Evolutionary conservation across 2,888 invertebrate genomes (phyloP).

Genomic region (Pelosia muscerda): DNA sequence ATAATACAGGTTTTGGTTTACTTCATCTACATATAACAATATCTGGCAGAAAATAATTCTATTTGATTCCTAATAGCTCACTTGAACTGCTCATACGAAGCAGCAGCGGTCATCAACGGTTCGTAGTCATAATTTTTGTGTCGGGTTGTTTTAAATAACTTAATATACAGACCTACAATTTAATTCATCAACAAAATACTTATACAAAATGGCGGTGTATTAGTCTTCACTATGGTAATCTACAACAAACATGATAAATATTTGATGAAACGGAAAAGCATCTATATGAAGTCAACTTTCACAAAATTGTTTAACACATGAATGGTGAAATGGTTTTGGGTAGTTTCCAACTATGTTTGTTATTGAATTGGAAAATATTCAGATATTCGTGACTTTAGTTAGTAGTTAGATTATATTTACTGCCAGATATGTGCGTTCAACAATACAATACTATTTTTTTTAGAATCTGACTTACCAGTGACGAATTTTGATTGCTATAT

Average conservation of each 20-base stretch:
- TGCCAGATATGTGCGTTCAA: slow-evolving; percentile 47
- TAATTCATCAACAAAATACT: neutral
- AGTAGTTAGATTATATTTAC: slow-evolving; percentile 39
- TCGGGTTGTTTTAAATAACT: neutral
- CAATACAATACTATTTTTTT: slow-evolving; percentile 17
- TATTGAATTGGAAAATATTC: slow-evolving; percentile 1
- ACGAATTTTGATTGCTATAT: slow-evolving; percentile 53
- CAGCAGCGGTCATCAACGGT: too few relatives aligned
- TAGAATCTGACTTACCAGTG: slow-evolving; percentile 59
- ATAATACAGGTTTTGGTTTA: neutral
- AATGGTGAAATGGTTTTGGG: neutral
- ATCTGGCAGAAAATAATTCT: slow-evolving; percentile 52
- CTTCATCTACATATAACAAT: slow-evolving; percentile 14
- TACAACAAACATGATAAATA: neutral
- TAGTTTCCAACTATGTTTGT: neutral
- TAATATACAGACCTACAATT: neutral
- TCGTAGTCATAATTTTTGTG: neutral
- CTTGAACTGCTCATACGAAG: neutral
- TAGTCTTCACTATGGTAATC: neutral
- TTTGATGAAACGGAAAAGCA: neutral
- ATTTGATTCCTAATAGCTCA: neutral
- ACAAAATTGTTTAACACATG: neutral
- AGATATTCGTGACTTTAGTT: neutral
- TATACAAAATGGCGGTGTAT: neutral
- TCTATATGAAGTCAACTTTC: neutral